Conservation (phyloP, 2,888 invertebrate species). For the Ernsta delagoae region DNA sequence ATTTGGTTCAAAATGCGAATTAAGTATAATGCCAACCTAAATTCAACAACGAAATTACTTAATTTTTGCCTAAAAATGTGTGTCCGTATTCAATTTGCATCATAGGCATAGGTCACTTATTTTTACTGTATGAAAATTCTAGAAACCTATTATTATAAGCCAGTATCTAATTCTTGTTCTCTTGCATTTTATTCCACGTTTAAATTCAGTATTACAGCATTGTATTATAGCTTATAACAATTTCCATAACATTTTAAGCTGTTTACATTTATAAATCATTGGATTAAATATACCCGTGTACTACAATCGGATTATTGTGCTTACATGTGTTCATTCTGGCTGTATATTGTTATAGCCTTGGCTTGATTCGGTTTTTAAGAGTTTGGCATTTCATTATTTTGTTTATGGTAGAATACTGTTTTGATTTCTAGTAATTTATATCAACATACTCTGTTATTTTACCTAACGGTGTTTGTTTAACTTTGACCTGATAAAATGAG, state of each 20-base stretch:
- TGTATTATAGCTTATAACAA: slow-evolving; percentile 2
- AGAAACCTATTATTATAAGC: no score
- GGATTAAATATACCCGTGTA: slow-evolving; percentile 8
- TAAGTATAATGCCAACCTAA: neutral
- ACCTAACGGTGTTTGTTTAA: neutral
- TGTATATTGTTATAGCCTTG: slow-evolving; percentile 22
- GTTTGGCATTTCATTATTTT: slow-evolving; percentile 6
- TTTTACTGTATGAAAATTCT: no score
- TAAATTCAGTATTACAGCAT: neutral
- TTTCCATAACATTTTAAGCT: slow-evolving; percentile 29
- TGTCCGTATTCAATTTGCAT: no score
- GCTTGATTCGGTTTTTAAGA: slow-evolving; percentile 11
- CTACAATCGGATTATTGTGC: slow-evolving; percentile 22
- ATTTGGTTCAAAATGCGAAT: no score
- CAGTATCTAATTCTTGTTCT: no score
- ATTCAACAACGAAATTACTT: no score
- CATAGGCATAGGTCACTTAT: no score
- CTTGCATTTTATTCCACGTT: neutral
- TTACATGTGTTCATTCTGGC: slow-evolving; percentile 20
- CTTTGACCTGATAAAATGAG: neutral
- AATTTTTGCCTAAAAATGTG: no score
- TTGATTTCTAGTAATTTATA: neutral
- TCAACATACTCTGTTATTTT: neutral
- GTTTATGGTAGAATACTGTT: slow-evolving; percentile 14
- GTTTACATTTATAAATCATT: slow-evolving; percentile 39